A percentile compares a stretch with the other conserved stretches of the same genome.
Evolutionary conservation across 1,140 invertebrate genomes (phyloP).

Genomic region (Chionoecetes opilio): DNA sequence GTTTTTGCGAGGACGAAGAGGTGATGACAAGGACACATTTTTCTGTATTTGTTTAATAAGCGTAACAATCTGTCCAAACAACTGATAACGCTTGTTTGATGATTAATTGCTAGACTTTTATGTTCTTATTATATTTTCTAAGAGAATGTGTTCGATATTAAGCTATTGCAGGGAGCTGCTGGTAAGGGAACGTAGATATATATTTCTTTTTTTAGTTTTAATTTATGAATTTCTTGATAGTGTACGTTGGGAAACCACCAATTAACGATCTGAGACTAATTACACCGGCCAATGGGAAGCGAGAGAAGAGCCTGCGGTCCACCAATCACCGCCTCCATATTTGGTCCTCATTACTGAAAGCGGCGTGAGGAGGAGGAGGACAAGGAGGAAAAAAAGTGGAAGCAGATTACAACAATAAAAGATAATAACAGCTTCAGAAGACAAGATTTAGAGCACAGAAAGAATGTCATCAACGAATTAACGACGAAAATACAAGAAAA

Average conservation of each 20-base stretch:
- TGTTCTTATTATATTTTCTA: too few species aligned
- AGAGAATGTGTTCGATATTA: too few species aligned
- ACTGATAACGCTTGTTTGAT: too few species aligned
- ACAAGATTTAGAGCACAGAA: neutral
- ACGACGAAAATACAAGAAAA: neutral
- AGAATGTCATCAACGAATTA: conserved; percentile 21
- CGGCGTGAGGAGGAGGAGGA: neutral
- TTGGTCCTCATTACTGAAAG: neutral
- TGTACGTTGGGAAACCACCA: neutral
- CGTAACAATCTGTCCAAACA: too few species aligned
- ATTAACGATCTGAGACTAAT: neutral
- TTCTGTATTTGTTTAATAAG: too few species aligned
- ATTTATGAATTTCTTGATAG: neutral
- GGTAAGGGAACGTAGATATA: too few species aligned
- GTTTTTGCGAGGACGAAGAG: too few species aligned
- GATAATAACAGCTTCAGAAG: neutral
- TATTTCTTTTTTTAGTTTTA: neutral
- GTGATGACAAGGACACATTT: too few species aligned
- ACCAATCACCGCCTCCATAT: conserved; percentile 15
- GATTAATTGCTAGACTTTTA: too few species aligned
- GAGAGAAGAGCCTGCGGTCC: neutral
- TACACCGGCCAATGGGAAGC: conserved; percentile 1
- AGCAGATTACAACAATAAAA: conserved; percentile 12
- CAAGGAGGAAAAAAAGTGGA: neutral
- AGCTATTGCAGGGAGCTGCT: too few species aligned